These are phyloP conservation scores for Emys orbicularis DNA, from an alignment of 2,797 vertebrate genomes.

Conservation along the genomic window DNA sequence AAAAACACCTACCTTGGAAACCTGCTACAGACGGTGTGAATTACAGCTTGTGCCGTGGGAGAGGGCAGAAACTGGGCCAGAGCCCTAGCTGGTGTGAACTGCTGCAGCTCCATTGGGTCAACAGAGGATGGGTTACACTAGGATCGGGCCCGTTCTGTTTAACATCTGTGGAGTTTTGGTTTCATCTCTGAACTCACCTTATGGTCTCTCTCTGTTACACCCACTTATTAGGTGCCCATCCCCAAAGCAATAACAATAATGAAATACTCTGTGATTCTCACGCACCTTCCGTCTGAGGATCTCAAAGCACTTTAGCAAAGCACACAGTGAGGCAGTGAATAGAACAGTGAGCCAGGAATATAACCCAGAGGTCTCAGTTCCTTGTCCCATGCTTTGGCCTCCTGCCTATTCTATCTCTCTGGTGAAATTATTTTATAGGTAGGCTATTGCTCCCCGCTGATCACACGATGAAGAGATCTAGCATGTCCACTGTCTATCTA, in stretches of 20 bases:
- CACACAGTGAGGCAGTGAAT: not conserved
- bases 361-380: not conserved
- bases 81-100: not conserved
- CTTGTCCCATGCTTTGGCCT: not conserved
- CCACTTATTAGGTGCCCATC: too few species aligned
- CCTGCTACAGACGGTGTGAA: not conserved
- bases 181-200: not conserved
- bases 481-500: not conserved
- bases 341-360: not conserved
- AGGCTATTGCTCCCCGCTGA: not conserved
- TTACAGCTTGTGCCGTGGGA: not conserved
- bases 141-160: not conserved
- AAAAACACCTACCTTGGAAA: not conserved
- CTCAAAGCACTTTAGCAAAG: not conserved
- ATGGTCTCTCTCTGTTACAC: too few species aligned
- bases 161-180: not conserved
- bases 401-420: not conserved
- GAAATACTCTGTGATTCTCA: not conserved
- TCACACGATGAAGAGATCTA: too few species aligned
- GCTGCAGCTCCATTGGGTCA: not conserved
- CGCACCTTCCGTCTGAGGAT: not conserved
- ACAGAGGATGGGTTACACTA: too few species aligned
- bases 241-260: not conserved
- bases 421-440: not conserved
- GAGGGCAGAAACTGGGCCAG: not conserved